Base-by-base conservation (phyloP, 2,888 invertebrate genomes). In the Prionchulus punctatus region DNA sequence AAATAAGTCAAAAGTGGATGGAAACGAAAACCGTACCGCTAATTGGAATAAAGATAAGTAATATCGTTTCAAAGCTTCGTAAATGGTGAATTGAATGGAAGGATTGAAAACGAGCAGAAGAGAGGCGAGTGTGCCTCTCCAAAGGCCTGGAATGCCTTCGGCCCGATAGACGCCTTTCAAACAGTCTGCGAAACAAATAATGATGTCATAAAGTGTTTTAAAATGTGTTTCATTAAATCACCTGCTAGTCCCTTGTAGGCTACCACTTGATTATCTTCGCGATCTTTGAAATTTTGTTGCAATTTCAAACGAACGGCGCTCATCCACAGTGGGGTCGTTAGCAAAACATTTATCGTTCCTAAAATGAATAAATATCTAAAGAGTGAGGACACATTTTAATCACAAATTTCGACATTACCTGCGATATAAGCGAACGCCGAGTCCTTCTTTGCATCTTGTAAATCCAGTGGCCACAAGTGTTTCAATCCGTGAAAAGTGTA, bases 251-350 rank as follows among this genome's bases (percentile, higher is more conserved):
- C 12, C 36, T 18, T 36, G 36, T 36, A 36, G 7, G 12, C 12
- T 36, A 18, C 18, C 51, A 4, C 59, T 43, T n/a, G 50, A 30
- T 28, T 59, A 59, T 15, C 53, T 15, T 12, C 50, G 53, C 27
- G 27, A 48, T 25, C 54, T 56, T 45, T n/a, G n/a, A n/a, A n/a
- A n/a, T n/a, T 18, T 53, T 23, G 27, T 26, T 82, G 81, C 75
- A 88, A 80, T 75, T 89, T 89, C 69, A 90, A 77, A 60, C 89
- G 78, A 3, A 86, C 87, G 67, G 89, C 89, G 1, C 87, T 88
- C 49, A 90, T 88, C 90, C 90, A 90, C 30, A 91, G 76, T 0
- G 90, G 91, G 25, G 86, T 86, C 28, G 90, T 90, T 15, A 81
- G 70, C 27, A 90, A 71, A 1, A 90, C 90, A 76, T 89, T 89